phyloP scores from a whole-genome alignment of 2,113 vertebrate genomes.

The Poecile atricapillus region DNA sequence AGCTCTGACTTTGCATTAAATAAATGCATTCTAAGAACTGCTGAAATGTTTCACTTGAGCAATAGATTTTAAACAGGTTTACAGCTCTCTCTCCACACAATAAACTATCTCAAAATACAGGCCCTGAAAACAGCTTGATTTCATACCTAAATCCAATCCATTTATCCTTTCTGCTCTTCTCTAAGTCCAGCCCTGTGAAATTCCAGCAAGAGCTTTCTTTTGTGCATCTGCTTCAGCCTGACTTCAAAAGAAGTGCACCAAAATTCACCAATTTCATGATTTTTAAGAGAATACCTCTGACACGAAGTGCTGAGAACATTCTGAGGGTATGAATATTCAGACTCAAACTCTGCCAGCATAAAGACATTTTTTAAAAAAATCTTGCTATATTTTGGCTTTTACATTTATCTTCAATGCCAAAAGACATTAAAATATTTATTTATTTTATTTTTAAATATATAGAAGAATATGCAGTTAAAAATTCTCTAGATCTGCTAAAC shows the following conservation, averaged over 20 bases:
- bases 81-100: neutral
- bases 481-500: neutral
- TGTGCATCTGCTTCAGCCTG: neutral
- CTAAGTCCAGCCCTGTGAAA: neutral
- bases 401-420: neutral
- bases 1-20: neutral
- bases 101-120: neutral
- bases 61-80: neutral
- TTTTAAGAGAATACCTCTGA: neutral
- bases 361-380: neutral
- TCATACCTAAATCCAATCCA: neutral
- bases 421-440: neutral
- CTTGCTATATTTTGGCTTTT: neutral
- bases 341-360: neutral
- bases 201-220: neutral
- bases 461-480: neutral
- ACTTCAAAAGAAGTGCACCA: neutral
- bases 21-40: neutral
- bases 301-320: neutral
- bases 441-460: too few relatives aligned
- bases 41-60: neutral
- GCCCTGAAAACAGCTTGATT: neutral
- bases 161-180: neutral
- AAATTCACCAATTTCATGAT: neutral
- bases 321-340: neutral